Conservation (phyloP, 2,888 invertebrate genomes). For the Tenthredo notha region DNA sequence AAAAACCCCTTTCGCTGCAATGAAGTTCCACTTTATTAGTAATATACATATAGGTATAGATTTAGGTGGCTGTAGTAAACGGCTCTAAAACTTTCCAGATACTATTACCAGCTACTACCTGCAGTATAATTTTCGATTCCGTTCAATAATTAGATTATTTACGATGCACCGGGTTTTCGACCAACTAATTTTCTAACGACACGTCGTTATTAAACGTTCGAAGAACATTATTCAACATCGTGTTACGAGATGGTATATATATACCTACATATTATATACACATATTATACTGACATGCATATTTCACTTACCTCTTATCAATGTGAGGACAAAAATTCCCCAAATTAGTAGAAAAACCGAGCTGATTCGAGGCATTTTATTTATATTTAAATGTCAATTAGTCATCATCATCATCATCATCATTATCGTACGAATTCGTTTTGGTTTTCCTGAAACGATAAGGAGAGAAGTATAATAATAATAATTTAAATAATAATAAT, state of each 20-base stretch:
- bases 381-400: background rate
- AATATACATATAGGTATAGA: background rate
- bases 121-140: constrained; percentile 30
- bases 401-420: background rate
- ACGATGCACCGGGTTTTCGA: background rate
- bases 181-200: background rate
- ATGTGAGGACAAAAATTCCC: constrained; percentile 75
- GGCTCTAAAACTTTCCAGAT: background rate
- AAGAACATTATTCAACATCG: background rate
- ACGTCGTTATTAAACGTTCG: background rate
- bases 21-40: constrained; percentile 1
- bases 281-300: too few species aligned
- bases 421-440: background rate
- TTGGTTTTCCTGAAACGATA: background rate
- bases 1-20: background rate
- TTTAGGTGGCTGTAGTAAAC: background rate
- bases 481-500: background rate
- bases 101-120: background rate
- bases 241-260: background rate
- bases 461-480: background rate
- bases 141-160: constrained; percentile 24
- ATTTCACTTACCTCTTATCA: constrained; percentile 73
- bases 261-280: too few species aligned
- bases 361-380: constrained; percentile 75
- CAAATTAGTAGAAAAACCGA: constrained; percentile 76